Percentiles rank a stretch among this genome's conserved stretches.
phyloP scores from a whole-genome alignment of 2,113 vertebrate species.

The Bubo blakistoni region DNA sequence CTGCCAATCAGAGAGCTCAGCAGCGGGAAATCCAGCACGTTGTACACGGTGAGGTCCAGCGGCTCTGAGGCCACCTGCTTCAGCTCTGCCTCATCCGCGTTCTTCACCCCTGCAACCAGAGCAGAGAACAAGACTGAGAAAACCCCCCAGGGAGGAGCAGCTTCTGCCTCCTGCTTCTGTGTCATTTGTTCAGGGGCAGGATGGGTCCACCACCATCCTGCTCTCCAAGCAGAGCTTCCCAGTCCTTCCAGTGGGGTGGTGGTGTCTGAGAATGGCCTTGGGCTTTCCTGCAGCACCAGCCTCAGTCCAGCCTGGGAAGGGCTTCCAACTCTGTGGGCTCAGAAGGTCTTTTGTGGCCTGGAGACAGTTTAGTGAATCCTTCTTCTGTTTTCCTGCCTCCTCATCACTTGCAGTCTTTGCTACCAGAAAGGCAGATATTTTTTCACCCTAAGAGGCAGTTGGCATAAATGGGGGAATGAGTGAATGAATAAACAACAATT shows the following conservation, averaged over 20 bases:
- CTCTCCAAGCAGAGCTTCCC: not conserved
- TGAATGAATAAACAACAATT: not conserved
- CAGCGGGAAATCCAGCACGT: constrained; percentile 87
- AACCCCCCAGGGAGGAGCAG: not conserved
- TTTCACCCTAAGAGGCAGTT: not conserved
- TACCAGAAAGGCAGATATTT: not conserved
- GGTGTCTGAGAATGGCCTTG: not conserved
- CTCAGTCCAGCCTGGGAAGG: not conserved
- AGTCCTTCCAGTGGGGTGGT: not conserved
- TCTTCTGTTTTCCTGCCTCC: not conserved
- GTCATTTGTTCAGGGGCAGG: not conserved
- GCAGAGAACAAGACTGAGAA: not conserved
- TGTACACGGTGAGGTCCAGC: constrained; percentile 86
- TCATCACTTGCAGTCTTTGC: not conserved
- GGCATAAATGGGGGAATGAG: not conserved
- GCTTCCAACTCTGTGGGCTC: not conserved
- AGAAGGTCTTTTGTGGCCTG: not conserved
- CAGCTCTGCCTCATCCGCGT: constrained; percentile 88
- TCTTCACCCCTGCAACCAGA: constrained; percentile 85
- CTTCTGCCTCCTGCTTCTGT: not conserved
- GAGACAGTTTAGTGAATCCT: not conserved
- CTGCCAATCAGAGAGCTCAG: constrained; percentile 82
- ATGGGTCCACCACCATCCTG: accelerated
- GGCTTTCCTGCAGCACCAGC: not conserved
- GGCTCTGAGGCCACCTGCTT: constrained; percentile 87